Base-by-base conservation (phyloP, 1,140 invertebrate genomes). In the Coelopa frigida region DNA sequence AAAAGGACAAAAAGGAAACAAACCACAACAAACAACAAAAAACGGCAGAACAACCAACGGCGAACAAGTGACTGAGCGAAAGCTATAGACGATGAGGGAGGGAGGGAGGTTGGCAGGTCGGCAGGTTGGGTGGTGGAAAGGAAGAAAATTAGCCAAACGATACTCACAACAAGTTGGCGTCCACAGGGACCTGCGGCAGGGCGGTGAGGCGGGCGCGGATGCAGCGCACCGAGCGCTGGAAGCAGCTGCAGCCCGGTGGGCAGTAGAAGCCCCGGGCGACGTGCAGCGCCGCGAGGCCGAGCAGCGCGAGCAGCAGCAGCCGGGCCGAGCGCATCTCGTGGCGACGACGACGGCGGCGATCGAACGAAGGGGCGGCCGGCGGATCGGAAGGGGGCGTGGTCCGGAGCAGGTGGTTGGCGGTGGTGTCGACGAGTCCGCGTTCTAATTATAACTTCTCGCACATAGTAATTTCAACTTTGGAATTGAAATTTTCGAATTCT, bases 91-190 rank as follows among this genome's bases (percentile, higher is more conserved):
- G 33, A 15, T 18, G 20, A 35, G 20, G 33, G 17, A 35, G 20
- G 17, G 15, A 18, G 33, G 17, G 17, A 14, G 20, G 11, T 20
- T 14, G 11, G 33, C 12, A 14, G n/a, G n/a, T n/a, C n/a, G n/a
- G n/a, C n/a, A n/a, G 8, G 33, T 35, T 4, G 17, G 17, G 5
- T 20, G 7, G 5, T 20, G 17, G 17, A 35, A 10, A 40, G 15
- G 15, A 6, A 38, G 7, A 15, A 18, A n/a, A n/a, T n/a, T n/a
- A n/a, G n/a, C n/a, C n/a, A n/a, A n/a, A 18, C 20, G 29, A 33
- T 55, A 85, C 87, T 87, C 73, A 90, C 87, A 90, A 70, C 15
- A 85, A 74, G 29, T 78, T 80, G 0, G 83, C 86, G 38, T 82
- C 79, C 39, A 60, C 36, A 0, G 84, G 77, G 29, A 85, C 75